Conservation (phyloP, 2,888 invertebrate genomes). For the Megaustenia siamemsis region DNA sequence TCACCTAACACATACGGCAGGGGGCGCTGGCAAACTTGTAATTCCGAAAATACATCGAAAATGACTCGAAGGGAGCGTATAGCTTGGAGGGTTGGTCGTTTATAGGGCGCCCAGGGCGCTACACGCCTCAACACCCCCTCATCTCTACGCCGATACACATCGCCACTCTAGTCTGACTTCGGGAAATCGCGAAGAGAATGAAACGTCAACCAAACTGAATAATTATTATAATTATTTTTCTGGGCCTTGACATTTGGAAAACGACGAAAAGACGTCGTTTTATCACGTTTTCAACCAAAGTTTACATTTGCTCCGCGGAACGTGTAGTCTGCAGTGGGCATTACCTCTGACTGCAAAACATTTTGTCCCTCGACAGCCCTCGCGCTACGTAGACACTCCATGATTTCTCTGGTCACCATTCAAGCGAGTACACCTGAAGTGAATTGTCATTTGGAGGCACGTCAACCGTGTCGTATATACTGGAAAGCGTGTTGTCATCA, state of each 20-base stretch:
- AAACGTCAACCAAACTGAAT: neutral
- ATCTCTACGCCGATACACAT: neutral
- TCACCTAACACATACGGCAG: neutral
- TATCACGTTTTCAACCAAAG: neutral
- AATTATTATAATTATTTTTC: neutral
- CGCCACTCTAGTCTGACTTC: neutral
- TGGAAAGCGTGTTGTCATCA: constrained; percentile 36
- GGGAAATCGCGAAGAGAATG: neutral
- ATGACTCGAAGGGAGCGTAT: neutral
- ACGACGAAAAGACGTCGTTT: neutral
- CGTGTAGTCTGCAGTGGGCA: neutral
- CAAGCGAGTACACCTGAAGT: constrained; percentile 33
- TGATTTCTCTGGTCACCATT: constrained; percentile 7
- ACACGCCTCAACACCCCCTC: constrained; percentile 5
- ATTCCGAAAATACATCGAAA: neutral
- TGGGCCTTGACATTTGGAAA: neutral
- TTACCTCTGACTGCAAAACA: neutral
- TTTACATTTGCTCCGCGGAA: neutral
- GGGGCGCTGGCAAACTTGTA: neutral
- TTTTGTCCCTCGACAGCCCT: constrained; percentile 1
- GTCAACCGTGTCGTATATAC: constrained; percentile 25
- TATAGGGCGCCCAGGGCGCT: neutral
- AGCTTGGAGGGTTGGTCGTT: constrained; percentile 10
- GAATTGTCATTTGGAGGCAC: constrained; percentile 19
- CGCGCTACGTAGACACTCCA: constrained; percentile 5